Conservation (phyloP, 2,888 invertebrate species). For the Tuta absoluta region DNA sequence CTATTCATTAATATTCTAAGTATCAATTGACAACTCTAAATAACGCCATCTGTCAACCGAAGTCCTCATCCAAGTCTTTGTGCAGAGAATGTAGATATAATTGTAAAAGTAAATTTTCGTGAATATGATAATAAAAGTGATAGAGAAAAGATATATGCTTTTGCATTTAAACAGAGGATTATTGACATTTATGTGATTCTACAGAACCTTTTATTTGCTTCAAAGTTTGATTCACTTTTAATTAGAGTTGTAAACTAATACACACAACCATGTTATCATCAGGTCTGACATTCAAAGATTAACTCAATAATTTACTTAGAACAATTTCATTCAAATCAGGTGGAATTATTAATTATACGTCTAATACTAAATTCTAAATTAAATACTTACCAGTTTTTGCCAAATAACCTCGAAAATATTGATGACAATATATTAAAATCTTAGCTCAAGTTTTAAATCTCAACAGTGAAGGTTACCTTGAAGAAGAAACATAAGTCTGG, state of each 20-base stretch:
- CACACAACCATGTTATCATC: slow-evolving; percentile 36
- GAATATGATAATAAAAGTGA: too few relatives aligned
- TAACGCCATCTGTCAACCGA: too few relatives aligned
- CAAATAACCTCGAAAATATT: neutral
- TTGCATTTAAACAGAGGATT: neutral
- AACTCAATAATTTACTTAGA: slow-evolving; percentile 66
- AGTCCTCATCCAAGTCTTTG: neutral
- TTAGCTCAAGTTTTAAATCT: slow-evolving; percentile 14
- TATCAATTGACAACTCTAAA: slow-evolving; percentile 16
- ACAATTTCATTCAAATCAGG: slow-evolving; percentile 52
- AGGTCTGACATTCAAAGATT: slow-evolving; percentile 41
- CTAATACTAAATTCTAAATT: slow-evolving; percentile 62
- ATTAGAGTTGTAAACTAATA: slow-evolving; percentile 15
- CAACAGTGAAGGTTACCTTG: neutral
- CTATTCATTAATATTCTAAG: slow-evolving; percentile 13
- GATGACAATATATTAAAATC: slow-evolving; percentile 1
- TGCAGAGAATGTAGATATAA: neutral
- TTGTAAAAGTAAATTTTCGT: neutral
- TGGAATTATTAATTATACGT: slow-evolving; percentile 70
- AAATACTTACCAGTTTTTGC: slow-evolving; percentile 27
- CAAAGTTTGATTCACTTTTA: neutral
- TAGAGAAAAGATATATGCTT: too few relatives aligned
- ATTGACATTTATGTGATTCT: neutral
- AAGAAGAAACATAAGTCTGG: neutral
- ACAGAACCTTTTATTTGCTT: neutral